Evolutionary conservation across 1,140 invertebrate species (phyloP), one percentile per base, ranked within the genome.

Genomic region (Caenorhabditis inopinata): DNA sequence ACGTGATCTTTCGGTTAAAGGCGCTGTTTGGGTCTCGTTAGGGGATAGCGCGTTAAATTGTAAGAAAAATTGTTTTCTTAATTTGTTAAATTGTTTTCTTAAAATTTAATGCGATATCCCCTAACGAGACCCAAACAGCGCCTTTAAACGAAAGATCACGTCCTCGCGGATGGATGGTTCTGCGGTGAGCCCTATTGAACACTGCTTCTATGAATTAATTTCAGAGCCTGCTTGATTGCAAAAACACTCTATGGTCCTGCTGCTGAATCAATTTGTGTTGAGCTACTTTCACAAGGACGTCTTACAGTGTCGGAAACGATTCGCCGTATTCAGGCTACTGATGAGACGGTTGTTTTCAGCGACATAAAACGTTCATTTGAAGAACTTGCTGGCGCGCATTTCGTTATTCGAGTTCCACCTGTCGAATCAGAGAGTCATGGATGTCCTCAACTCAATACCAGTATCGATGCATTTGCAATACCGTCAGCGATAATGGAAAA

Each of bases 221-320:
- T 32, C 18, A 79, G 78, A 79, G 62, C 51, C 7, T 58, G 78
- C n/a, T 9, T 79, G 1, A 32, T 74, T 38, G 38, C 58, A 5
- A 51, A 79, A 74, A 51, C 32, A 6, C 78, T 79, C 14, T 49
- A 49, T 18, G 78, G 78, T 6, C 27, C 58, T 14, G 16, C 45
- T 16, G 45, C 51, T 5, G 78, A 79, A 12, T 68, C 38, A 1
- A 47, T 79, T 18, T 62, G 53, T 18, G 23, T 53, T 3, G 38
- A 46, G 18, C 23, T 79, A 1, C n/a, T 74, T 42, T 74, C 42
- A 6, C 27, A 74, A 29, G 78, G 78, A 14, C 78, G 73, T 23
- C 25, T 79, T 5, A 74, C 48, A 1, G 38, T 58, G 27, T 79
- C 78, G 11, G 78, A 79, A 18, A 49, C 62, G 11, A 74, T 79